Evolutionary conservation across 2,888 invertebrate genomes (phyloP), one percentile per base, ranked within the genome.

Genomic region (Xestoiulus laeticollis): DNA sequence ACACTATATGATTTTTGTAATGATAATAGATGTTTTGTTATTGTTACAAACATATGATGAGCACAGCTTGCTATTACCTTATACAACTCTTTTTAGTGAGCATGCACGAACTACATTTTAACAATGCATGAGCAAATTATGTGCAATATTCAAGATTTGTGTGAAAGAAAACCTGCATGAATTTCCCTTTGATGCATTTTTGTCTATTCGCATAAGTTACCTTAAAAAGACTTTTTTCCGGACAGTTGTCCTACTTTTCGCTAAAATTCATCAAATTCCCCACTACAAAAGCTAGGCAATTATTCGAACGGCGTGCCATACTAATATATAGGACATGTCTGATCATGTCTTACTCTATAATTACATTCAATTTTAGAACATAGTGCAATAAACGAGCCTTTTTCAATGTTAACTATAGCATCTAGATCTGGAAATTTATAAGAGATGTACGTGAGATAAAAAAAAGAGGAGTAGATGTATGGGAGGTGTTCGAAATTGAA

Each of bases 401-500:
- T 30, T 78, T 30, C 78, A 78, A 78, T 32, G 78, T 78, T 78
- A 78, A 78, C 78, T 2, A 30, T 30, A 14, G 78, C 14, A 78
- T 78, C n/a, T 78, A 14, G n/a, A 68, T 22, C 22, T 22, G 22
- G 22, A 26, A 78, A 3, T 10, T 12, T 30, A 30, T 32, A 78
- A 26, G 1, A 1, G 30, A 78, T 30, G 22, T 59, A n/a, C 48
- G 4, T 26, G 26, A 78, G 78, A 16, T 14, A 4, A 30, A 30
- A 30, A 26, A 78, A 30, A 14, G 30, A 30, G 30, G 78, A 78
- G 78, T 32, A 12, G n/a, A n/a, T n/a, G n/a, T n/a, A n/a, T n/a
- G n/a, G n/a, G n/a, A n/a, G n/a, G n/a, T n/a, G n/a, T n/a, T n/a
- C 30, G 78, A 78, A 78, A 78, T 78, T 78, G 78, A 78, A 30